Evolutionary conservation across 2,113 vertebrate genomes (phyloP).

Genomic region (Trematocara variabile): DNA sequence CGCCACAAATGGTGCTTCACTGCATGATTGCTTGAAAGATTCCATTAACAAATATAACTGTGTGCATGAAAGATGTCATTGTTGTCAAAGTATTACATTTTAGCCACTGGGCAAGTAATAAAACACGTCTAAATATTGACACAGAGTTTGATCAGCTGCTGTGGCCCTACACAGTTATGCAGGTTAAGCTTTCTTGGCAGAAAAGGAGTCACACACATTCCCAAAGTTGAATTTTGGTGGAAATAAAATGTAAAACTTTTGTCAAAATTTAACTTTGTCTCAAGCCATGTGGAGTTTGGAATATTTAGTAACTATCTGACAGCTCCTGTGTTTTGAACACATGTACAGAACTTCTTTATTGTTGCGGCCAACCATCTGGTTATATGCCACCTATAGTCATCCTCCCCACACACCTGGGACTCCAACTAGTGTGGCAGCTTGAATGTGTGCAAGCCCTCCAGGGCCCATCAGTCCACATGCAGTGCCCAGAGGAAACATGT

Average conservation of each 20-base stretch:
- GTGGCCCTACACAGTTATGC: neutral
- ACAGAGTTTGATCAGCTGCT: conserved; percentile 53
- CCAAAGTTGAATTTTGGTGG: neutral
- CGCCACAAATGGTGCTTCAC: conserved; percentile 15
- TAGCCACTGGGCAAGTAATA: conserved; percentile 52
- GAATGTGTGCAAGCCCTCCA: conserved; percentile 40
- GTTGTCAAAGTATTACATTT: conserved; percentile 59
- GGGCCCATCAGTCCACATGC: conserved; percentile 50
- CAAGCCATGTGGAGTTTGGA: neutral
- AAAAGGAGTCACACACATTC: neutral
- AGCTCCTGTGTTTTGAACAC: neutral
- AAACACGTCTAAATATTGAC: conserved; percentile 62
- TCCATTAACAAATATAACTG: conserved; percentile 40
- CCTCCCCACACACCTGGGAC: conserved; percentile 36
- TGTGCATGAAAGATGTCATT: conserved; percentile 18
- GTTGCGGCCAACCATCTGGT: conserved; percentile 36
- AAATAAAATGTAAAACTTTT: neutral
- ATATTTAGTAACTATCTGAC: neutral
- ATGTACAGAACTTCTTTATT: conserved; percentile 14
- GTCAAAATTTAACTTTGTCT: neutral
- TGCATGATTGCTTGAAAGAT: conserved; percentile 21
- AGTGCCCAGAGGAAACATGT: conserved; percentile 41
- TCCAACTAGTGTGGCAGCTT: conserved; percentile 25
- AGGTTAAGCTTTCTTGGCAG: conserved; percentile 54
- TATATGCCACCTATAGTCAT: conserved; percentile 31